Conservation (phyloP, 2,888 invertebrate species). For the Megamerina dolium region DNA sequence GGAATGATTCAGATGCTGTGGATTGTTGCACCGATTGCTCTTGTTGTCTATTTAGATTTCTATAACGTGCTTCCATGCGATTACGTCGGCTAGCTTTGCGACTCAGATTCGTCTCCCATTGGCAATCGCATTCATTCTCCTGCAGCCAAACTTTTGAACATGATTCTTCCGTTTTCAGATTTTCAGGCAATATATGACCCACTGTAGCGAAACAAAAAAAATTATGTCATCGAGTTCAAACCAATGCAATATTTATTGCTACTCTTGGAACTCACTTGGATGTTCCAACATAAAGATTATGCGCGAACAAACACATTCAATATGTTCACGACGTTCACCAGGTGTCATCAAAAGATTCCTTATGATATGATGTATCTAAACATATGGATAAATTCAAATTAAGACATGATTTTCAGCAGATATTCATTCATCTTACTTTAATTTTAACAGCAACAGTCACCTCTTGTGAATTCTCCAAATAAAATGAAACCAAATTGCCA, state of each 20-base stretch:
- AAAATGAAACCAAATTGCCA: slow-evolving; percentile 58
- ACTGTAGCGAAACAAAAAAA: slow-evolving; percentile 10
- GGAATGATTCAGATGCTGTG: too few species aligned
- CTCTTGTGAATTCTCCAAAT: slow-evolving; percentile 50
- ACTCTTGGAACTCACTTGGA: slow-evolving; percentile 19
- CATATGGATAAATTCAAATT: neutral
- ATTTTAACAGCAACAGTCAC: slow-evolving; percentile 20
- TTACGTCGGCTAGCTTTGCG: slow-evolving; percentile 48
- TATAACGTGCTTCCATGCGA: slow-evolving; percentile 45
- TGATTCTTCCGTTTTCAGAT: slow-evolving; percentile 55
- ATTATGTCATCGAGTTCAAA: neutral
- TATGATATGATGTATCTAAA: slow-evolving; percentile 28
- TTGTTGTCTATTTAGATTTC: too few species aligned
- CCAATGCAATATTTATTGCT: neutral
- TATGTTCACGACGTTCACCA: slow-evolving; percentile 49
- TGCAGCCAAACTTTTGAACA: slow-evolving; percentile 57
- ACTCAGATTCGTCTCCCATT: slow-evolving; percentile 52
- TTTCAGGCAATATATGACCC: slow-evolving; percentile 44
- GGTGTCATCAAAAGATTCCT: slow-evolving; percentile 27
- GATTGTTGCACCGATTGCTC: too few species aligned
- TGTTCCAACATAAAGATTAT: slow-evolving; percentile 42
- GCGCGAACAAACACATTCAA: slow-evolving; percentile 49
- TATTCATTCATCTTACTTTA: slow-evolving; percentile 32
- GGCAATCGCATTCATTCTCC: slow-evolving; percentile 58
- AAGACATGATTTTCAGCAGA: neutral